phyloP scores from a whole-genome alignment of 2,113 vertebrate species.

The Grus americana region DNA sequence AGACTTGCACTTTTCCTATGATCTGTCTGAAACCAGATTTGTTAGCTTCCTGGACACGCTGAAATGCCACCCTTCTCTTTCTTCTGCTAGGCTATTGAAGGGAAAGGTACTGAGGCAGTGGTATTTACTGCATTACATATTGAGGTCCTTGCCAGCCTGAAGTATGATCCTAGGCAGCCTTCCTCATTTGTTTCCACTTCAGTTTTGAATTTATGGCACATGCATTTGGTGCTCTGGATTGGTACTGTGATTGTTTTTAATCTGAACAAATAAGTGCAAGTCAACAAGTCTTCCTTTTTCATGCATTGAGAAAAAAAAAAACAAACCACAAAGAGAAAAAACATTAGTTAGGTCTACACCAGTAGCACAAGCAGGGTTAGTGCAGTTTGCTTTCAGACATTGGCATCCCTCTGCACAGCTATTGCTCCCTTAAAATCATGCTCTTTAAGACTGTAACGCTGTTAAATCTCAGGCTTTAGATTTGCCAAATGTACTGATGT shows the following conservation, averaged over 20 bases:
- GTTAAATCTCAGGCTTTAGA: not conserved
- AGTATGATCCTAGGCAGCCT: not conserved
- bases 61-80: not conserved
- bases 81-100: not conserved
- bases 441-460: not conserved
- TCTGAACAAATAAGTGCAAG: not conserved
- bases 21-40: not conserved
- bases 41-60: not conserved
- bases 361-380: not conserved
- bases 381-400: not conserved
- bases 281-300: not conserved
- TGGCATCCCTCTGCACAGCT: not conserved
- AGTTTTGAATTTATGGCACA: not conserved
- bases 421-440: not conserved
- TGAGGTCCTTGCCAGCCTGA: not conserved
- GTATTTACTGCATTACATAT: not conserved
- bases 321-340: not conserved
- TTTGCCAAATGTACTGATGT: not conserved
- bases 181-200: not conserved
- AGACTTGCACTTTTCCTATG: not conserved
- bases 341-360: fast-evolving
- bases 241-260: not conserved
- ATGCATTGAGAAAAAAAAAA: not conserved
- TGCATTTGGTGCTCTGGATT: not conserved
- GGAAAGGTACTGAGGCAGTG: not conserved